Evolutionary conservation across 1,140 invertebrate genomes (phyloP), one percentile per base, ranked within the genome.

Genomic region (Holcopasites calliopsidis): DNA sequence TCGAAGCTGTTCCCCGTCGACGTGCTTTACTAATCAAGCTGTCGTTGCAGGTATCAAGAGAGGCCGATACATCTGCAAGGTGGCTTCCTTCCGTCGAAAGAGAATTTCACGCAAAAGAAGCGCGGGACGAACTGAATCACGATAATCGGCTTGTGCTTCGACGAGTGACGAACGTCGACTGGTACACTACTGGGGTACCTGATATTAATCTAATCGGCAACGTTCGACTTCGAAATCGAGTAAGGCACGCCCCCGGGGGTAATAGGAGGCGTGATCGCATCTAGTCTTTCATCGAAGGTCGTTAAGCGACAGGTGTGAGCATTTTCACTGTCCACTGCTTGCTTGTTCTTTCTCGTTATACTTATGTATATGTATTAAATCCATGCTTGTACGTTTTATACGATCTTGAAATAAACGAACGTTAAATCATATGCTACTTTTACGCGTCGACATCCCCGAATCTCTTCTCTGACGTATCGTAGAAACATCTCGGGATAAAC

Each of bases 21-120:
- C n/a, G n/a, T n/a, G n/a, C n/a, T n/a, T n/a, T n/a, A n/a, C n/a
- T n/a, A n/a, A n/a, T n/a, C n/a, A n/a, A n/a, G n/a, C n/a, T n/a
- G n/a, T n/a, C n/a, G n/a, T n/a, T n/a, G n/a, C 72, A 91, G 90
- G 72, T 92, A 92, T 66, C 85, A 82, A 69, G 90, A 92, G 71
- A 88, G 90, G 62, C 91, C 91, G 42, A 88, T 92, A 52, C 88
- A 88, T 79, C 70, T 92, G 61, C 90, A 92, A 77, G 79, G 89
- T 18, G 90, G 91, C 13, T 92, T 92, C 76, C 85, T 92, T 13
- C 90, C 91, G 18, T 92, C 91, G 26, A 92, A 90, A 73, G 85
- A 88, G 76, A 90, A 89, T 62, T 90, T 89, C 35, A 74, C 86
- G 35, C 79, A 87, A 57, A 90, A 89, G 62, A 90, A 91, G 73